A percentile compares a stretch with the other conserved stretches of the same genome.
Conservation (phyloP, 2,797 vertebrate genomes). For the Poeciliopsis turneri region DNA sequence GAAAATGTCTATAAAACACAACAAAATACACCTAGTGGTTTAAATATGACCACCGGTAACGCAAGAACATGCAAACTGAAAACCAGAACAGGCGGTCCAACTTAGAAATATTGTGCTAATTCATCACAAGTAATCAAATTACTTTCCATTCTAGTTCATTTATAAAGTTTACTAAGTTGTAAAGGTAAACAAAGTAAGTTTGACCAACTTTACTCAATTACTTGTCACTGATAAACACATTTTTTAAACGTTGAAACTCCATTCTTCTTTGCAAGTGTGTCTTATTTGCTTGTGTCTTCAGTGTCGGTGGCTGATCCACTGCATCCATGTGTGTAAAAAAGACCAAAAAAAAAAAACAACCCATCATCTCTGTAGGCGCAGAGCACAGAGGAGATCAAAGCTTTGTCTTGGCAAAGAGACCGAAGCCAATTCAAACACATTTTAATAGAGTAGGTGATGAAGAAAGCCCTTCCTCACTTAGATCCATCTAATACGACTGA, state of each 20-base stretch:
- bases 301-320: slow-evolving; percentile 13
- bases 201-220: too few species aligned
- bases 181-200: too few species aligned
- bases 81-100: too few species aligned
- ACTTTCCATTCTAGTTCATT: too few species aligned
- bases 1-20: background rate
- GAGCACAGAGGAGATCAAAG: slow-evolving; percentile 79
- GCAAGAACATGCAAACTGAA: background rate
- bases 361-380: slow-evolving; percentile 55
- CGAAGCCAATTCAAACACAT: slow-evolving; percentile 77
- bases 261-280: background rate
- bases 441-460: slow-evolving; percentile 72
- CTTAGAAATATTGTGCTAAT: too few species aligned
- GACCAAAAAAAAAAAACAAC: background rate
- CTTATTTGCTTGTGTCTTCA: background rate
- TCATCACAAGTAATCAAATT: too few species aligned
- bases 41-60: slow-evolving; percentile 6
- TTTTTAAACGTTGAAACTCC: too few species aligned
- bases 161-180: too few species aligned
- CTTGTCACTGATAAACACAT: too few species aligned
- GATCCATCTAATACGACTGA: slow-evolving; percentile 45
- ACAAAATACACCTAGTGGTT: background rate
- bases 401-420: slow-evolving; percentile 59
- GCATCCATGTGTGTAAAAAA: slow-evolving; percentile 9
- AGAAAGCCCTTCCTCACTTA: slow-evolving; percentile 63